phyloP scores from a whole-genome alignment of 2,888 invertebrate genomes.

The Noctuana brunneofusca region DNA sequence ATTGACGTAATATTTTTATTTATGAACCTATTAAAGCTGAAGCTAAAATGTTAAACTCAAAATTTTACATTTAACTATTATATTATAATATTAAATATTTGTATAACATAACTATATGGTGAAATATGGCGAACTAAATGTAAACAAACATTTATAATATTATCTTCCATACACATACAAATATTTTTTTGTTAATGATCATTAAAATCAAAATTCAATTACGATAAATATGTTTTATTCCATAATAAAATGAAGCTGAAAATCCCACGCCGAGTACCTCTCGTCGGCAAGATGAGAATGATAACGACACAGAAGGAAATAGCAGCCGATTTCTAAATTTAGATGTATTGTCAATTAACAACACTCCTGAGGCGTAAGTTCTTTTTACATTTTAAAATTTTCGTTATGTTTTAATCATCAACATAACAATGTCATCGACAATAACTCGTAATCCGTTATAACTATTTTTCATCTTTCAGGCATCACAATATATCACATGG shows the following conservation, averaged over 20 bases:
- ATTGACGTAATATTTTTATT: too few species aligned
- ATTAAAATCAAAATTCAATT: too few species aligned
- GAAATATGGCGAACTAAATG: too few species aligned
- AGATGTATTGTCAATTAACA: slow-evolving; percentile 66
- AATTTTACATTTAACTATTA: too few species aligned
- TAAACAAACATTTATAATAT: too few species aligned
- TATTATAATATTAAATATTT: too few species aligned
- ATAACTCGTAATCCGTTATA: not conserved
- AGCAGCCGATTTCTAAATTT: slow-evolving; percentile 64
- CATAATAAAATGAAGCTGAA: slow-evolving; percentile 34
- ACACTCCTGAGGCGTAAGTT: slow-evolving; percentile 55
- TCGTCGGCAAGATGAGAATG: slow-evolving; percentile 48
- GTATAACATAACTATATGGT: too few species aligned
- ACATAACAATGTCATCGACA: not conserved
- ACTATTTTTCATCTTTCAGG: slow-evolving; percentile 47
- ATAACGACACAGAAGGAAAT: slow-evolving; percentile 51
- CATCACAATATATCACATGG: slow-evolving; percentile 51
- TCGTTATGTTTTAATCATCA: not conserved
- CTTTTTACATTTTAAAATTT: not conserved
- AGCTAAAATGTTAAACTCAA: too few species aligned
- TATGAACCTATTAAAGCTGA: too few species aligned
- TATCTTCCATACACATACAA: too few species aligned
- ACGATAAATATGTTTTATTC: not conserved
- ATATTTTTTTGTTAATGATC: too few species aligned
- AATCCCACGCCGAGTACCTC: slow-evolving; percentile 56